Conservation (phyloP, 2,113 vertebrate species). For the Camarhynchus parvulus region DNA sequence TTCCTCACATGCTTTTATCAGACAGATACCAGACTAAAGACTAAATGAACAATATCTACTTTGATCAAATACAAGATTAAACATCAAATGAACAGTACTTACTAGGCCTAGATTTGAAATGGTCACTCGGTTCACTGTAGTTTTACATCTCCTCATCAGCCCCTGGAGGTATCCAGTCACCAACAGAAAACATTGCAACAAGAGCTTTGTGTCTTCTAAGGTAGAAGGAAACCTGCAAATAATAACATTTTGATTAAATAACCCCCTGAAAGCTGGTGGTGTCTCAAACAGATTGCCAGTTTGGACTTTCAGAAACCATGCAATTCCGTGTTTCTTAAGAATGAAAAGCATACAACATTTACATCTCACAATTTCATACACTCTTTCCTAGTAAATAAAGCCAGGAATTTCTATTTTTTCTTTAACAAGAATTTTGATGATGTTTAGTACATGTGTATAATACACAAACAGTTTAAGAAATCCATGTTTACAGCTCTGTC, state of each 20-base stretch:
- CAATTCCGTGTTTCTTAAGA: background rate
- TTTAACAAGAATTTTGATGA: background rate
- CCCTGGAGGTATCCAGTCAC: background rate
- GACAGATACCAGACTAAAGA: background rate
- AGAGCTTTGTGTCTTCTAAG: background rate
- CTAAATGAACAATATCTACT: background rate
- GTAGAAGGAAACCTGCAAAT: background rate
- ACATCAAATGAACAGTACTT: background rate
- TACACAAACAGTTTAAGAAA: background rate
- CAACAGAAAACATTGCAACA: background rate
- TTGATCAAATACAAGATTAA: background rate
- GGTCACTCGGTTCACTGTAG: background rate
- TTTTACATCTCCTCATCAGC: background rate
- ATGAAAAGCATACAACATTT: background rate
- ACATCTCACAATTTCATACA: background rate
- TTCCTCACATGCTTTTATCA: background rate
- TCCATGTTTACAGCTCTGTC: background rate
- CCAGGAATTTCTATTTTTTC: background rate
- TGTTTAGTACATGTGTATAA: background rate
- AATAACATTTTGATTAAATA: background rate
- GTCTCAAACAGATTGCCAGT: background rate
- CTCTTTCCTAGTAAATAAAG: background rate
- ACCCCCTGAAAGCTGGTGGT: background rate
- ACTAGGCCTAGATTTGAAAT: background rate
- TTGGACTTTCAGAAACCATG: background rate